Percentiles rank a stretch among this genome's conserved stretches.
phyloP scores from a whole-genome alignment of 2,113 vertebrate genomes.

The Phaethon lepturus region DNA sequence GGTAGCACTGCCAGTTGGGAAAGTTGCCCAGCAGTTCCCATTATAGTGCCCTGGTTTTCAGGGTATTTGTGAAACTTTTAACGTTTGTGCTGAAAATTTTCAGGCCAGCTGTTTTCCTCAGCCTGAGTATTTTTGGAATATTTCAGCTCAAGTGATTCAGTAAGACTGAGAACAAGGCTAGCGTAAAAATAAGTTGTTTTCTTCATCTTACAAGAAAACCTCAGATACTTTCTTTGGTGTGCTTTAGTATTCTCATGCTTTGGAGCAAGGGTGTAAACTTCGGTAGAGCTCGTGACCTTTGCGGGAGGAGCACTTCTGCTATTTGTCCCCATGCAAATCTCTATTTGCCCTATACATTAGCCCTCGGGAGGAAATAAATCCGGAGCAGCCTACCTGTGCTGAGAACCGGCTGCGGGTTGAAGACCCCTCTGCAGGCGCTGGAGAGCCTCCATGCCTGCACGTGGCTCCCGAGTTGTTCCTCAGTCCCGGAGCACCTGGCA shows the following conservation, averaged over 20 bases:
- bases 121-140: not conserved
- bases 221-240: not conserved
- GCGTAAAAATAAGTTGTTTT: not conserved
- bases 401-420: accelerated
- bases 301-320: not conserved
- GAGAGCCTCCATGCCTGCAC: not conserved
- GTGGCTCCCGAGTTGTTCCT: not conserved
- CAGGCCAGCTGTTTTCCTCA: not conserved
- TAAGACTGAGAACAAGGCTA: not conserved
- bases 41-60: not conserved
- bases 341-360: not conserved
- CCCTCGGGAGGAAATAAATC: not conserved
- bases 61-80: not conserved
- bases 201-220: not conserved
- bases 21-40: not conserved
- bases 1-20: not conserved
- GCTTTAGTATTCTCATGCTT: not conserved
- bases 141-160: not conserved
- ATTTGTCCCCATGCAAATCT: not conserved
- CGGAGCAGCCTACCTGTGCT: not conserved
- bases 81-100: not conserved
- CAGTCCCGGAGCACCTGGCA: not conserved
- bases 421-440: not conserved
- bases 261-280: not conserved
- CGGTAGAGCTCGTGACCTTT: not conserved